Conservation (phyloP, 2,888 invertebrate species). For the Philereme transversata region DNA sequence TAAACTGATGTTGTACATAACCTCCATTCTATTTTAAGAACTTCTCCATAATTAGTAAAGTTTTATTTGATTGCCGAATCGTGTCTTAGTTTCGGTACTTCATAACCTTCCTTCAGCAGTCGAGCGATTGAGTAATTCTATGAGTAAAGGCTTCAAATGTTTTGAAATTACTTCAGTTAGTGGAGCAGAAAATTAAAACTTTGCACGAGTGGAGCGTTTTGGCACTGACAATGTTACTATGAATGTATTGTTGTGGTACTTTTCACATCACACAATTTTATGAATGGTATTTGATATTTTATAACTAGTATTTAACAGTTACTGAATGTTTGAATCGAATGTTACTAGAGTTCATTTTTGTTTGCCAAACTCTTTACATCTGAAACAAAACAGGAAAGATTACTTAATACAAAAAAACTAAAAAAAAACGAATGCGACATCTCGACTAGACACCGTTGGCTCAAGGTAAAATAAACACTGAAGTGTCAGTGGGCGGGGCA, state of each 20-base stretch:
- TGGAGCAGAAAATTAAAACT: slow-evolving; percentile 3
- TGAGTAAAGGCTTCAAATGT: neutral
- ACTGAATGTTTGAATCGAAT: no score
- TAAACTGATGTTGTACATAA: slow-evolving; percentile 60
- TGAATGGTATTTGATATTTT: neutral
- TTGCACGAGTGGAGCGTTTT: neutral
- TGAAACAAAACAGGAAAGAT: neutral
- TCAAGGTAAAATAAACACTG: no score
- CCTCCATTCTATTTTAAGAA: slow-evolving; percentile 51
- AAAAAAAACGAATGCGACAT: no score
- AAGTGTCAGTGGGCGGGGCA: no score
- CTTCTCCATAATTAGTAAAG: slow-evolving; percentile 31
- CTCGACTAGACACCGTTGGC: no score
- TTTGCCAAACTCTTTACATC: neutral
- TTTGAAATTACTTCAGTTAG: slow-evolving; percentile 4
- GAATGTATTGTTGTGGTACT: neutral
- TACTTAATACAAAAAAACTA: no score
- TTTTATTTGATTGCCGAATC: slow-evolving; percentile 9
- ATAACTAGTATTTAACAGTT: no score
- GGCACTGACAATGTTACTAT: neutral
- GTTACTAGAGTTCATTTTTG: no score
- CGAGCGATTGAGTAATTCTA: neutral
- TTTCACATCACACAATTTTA: neutral
- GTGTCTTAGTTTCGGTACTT: slow-evolving; percentile 1
- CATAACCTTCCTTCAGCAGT: slow-evolving; percentile 1